Evolutionary conservation across 2,797 vertebrate species (phyloP), one percentile per base, ranked within the genome.

Genomic region (Craterocephalus amniculus): DNA sequence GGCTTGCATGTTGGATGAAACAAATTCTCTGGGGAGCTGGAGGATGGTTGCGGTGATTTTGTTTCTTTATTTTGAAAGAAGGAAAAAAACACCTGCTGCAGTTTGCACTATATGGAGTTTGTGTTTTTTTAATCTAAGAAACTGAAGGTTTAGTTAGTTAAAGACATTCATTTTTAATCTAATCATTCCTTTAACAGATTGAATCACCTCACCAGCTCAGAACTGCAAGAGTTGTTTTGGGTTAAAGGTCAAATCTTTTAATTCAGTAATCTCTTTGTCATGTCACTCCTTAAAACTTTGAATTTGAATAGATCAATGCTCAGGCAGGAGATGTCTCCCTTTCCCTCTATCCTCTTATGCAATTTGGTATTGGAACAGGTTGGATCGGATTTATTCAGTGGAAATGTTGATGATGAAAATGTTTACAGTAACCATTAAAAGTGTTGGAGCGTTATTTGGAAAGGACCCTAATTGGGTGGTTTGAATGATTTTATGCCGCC

Each of bases 31-130:
- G 22, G 34, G 52, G 26, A 63, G 36, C 38, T 43, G 6, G 5
- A 43, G 22, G 0, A 14, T 63, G 12, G 63, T 63, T 34, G 18
- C 27, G n/a, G 11, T 51, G 48, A 49, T 11, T 24, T 22, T 49
- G 0, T 52, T 26, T 52, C 18, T 26, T 51, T 26, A 14, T 51
- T 22, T 51, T 24, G 10, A 18, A 49, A 9, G 8, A 22, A n/a
- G 1, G 8, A n/a, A 29, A 18, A 29, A 24, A 34, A 1, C 14
- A 4, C 27, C 49, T 34, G 4, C 35, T 38, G 40, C 32, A 61
- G 35, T 36, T 48, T 60, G 63, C 26, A 52, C 63, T 60, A 12
- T 2, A 63, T 35, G 61, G 26, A 68, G 74, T 36, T 36, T 54
- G 7, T 66, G 20, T 32, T 3, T 1, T 48, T 45, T n/a, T 60